Evolutionary conservation across 2,113 vertebrate species (phyloP).

Genomic region (Gallinago undulata): DNA sequence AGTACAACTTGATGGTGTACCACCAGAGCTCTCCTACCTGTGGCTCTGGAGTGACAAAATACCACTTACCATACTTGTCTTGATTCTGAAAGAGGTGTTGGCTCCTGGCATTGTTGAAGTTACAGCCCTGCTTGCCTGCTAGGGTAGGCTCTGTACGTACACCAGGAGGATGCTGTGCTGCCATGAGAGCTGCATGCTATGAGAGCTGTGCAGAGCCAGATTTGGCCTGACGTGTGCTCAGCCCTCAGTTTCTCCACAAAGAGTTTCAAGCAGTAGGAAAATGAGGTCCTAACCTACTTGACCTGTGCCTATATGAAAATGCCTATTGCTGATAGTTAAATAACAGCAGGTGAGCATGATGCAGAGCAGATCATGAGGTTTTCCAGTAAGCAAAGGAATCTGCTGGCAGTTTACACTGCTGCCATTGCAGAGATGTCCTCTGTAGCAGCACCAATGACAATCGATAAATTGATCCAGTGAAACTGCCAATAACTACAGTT

Average conservation of each 20-base stretch:
- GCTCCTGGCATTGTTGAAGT: background rate
- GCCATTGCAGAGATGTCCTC: background rate
- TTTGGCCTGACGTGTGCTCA: background rate
- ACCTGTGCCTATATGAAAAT: background rate
- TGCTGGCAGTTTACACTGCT: background rate
- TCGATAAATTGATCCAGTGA: accelerated
- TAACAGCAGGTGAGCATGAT: background rate
- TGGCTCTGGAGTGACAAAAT: background rate
- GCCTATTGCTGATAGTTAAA: background rate
- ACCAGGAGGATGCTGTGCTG: background rate
- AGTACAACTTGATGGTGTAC: background rate
- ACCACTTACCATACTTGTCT: background rate
- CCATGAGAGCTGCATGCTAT: background rate
- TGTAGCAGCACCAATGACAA: background rate
- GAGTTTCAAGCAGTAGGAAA: background rate
- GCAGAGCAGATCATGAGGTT: background rate
- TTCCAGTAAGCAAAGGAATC: background rate
- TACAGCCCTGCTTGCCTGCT: background rate
- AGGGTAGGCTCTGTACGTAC: accelerated
- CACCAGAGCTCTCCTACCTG: background rate
- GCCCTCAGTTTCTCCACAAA: background rate
- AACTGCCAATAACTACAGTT: background rate
- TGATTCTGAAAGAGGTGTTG: background rate
- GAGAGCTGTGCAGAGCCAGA: background rate
- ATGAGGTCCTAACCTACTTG: background rate